Percentiles rank a stretch among this genome's conserved stretches.
These are phyloP conservation scores for Schizotus pectinicornis DNA, from an alignment of 2,888 invertebrate species.

Conservation along the genomic window DNA sequence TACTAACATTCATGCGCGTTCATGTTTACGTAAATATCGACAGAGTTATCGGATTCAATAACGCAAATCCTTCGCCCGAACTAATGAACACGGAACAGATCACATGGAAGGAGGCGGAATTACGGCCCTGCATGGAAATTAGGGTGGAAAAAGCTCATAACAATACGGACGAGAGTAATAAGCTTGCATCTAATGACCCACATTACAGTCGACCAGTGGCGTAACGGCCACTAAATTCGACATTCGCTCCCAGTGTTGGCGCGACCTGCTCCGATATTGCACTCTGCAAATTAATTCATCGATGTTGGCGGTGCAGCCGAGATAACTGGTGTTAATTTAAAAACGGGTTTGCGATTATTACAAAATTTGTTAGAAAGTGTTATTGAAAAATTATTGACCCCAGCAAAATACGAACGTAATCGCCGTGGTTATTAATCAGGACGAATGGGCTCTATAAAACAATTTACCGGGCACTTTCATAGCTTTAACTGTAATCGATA, in stretches of 20 bases:
- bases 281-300: constrained; percentile 22
- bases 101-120: constrained; percentile 26
- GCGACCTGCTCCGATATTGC: constrained; percentile 9
- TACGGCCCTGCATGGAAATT: constrained; percentile 41
- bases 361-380: no score
- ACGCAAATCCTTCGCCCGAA: constrained; percentile 20
- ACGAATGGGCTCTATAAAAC: no score
- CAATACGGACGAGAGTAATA: constrained; percentile 40
- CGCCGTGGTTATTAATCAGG: no score
- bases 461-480: no score
- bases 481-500: no score
- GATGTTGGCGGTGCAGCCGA: constrained; percentile 8
- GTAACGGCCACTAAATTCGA: constrained; percentile 5
- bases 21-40: constrained; percentile 13
- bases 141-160: constrained; percentile 41
- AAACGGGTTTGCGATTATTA: no score
- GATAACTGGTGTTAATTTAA: constrained; percentile 17
- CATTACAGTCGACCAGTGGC: constrained; percentile 31
- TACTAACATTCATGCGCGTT: constrained; percentile 11
- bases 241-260: not conserved
- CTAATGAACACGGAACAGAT: constrained; percentile 17
- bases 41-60: constrained; percentile 25
- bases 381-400: no score
- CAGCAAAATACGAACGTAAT: no score
- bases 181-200: constrained; percentile 43